Conservation (phyloP, 2,888 invertebrate genomes). For the Epinotia demarniana region DNA sequence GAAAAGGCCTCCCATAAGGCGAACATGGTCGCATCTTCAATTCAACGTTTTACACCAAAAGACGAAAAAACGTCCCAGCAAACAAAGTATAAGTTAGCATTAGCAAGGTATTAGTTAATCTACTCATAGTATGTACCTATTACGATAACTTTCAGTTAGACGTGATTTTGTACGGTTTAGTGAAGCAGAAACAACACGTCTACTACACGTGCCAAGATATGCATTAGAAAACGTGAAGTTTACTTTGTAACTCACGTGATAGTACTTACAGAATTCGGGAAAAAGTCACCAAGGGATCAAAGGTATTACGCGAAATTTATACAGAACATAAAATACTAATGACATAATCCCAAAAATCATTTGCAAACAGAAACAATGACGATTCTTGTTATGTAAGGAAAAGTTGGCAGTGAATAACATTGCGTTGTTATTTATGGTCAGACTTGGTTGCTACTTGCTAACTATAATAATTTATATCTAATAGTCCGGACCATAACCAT, state of each 20-base stretch:
- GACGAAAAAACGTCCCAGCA: neutral
- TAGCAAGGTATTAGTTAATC: neutral
- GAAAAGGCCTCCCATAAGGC: no score
- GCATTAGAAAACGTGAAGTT: conserved; percentile 20
- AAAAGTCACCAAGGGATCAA: conserved; percentile 17
- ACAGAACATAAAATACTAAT: conserved; percentile 28
- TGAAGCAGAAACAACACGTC: conserved; percentile 13
- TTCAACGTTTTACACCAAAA: neutral
- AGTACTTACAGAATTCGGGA: conserved; percentile 7
- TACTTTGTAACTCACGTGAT: conserved; percentile 15
- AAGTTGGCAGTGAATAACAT: conserved; percentile 25
- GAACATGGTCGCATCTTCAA: no score
- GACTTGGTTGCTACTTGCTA: neutral
- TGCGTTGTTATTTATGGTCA: conserved; percentile 5
- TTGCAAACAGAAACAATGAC: conserved; percentile 14
- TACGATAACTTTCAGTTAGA: conserved; percentile 11
- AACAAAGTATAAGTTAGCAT: neutral
- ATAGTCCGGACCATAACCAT: neutral
- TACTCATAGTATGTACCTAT: neutral
- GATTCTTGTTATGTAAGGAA: conserved; percentile 32
- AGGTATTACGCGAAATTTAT: conserved; percentile 19
- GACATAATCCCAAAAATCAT: conserved; percentile 8
- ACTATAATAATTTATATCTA: no score
- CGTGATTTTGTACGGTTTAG: conserved; percentile 23
- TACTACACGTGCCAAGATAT: conserved; percentile 21